Evolutionary conservation across 2,888 invertebrate genomes (phyloP).

Genomic region (Aphodius granarius): DNA sequence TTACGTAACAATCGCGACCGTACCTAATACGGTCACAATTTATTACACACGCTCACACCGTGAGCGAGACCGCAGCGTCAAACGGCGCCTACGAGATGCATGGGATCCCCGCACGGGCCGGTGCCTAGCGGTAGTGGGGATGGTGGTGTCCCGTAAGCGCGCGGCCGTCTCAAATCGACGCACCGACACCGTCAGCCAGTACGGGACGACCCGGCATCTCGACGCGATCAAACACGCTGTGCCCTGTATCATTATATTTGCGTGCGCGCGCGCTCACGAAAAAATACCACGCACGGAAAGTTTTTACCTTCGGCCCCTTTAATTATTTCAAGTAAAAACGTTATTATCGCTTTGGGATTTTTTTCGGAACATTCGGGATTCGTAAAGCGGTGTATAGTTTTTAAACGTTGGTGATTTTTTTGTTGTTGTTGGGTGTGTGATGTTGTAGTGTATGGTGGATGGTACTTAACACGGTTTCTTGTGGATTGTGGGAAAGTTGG

Average conservation of each 20-base stretch:
- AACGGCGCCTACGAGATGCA: constrained; percentile 44
- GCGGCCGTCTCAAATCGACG: constrained; percentile 45
- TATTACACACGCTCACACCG: constrained; percentile 32
- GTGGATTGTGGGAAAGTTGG: neutral
- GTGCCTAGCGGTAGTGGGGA: constrained; percentile 37
- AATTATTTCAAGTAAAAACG: neutral
- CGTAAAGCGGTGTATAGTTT: neutral
- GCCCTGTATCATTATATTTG: neutral
- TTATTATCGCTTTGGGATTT: neutral
- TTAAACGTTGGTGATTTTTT: neutral
- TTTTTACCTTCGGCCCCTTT: neutral
- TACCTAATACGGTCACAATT: constrained; percentile 36
- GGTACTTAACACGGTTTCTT: neutral
- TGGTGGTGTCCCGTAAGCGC: constrained; percentile 42
- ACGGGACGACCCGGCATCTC: constrained; percentile 46
- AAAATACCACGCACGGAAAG: neutral
- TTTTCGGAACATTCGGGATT: neutral
- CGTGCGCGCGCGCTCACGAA: constrained; percentile 27
- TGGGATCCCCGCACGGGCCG: constrained; percentile 49
- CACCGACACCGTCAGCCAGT: constrained; percentile 42
- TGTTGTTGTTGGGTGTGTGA: neutral
- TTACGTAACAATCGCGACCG: constrained; percentile 31
- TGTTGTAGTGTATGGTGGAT: neutral
- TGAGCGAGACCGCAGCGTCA: constrained; percentile 39
- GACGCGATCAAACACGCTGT: constrained; percentile 31